These are phyloP conservation scores for Schrankia costaestrigalis DNA, from an alignment of 2,888 invertebrate genomes.

Conservation along the genomic window DNA sequence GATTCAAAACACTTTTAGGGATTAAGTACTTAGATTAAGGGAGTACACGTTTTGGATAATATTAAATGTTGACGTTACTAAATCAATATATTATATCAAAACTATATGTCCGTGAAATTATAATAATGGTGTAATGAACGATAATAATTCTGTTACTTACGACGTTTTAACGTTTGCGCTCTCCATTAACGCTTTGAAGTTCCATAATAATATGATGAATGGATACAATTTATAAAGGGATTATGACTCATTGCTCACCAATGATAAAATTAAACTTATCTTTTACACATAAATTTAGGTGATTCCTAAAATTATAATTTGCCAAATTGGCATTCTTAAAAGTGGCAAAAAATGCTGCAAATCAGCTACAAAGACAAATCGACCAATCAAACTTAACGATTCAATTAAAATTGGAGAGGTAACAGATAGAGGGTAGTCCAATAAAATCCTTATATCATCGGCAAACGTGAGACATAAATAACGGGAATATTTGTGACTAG, in stretches of 20 bases:
- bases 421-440: conserved; percentile 37
- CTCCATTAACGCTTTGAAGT: too few species aligned
- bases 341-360: conserved; percentile 20
- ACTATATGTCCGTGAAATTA: too few species aligned
- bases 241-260: background rate
- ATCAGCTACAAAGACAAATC: conserved; percentile 30
- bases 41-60: too few species aligned
- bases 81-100: too few species aligned
- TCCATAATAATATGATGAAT: too few species aligned
- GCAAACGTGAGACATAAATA: conserved; percentile 58
- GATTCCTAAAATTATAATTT: conserved; percentile 14
- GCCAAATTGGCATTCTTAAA: conserved; percentile 23
- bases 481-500: conserved; percentile 32
- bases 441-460: conserved; percentile 61
- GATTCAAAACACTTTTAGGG: too few species aligned
- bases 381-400: conserved; percentile 50
- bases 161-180: too few species aligned
- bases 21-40: too few species aligned
- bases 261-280: conserved; percentile 10
- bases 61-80: too few species aligned
- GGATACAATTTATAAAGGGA: too few species aligned
- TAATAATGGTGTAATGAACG: too few species aligned
- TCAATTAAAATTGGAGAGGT: conserved; percentile 55
- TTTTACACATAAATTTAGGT: conserved; percentile 17
- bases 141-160: too few species aligned